Evolutionary conservation across 2,113 vertebrate genomes (phyloP), one percentile per base, ranked within the genome.

Genomic region (Myodes glareolus): DNA sequence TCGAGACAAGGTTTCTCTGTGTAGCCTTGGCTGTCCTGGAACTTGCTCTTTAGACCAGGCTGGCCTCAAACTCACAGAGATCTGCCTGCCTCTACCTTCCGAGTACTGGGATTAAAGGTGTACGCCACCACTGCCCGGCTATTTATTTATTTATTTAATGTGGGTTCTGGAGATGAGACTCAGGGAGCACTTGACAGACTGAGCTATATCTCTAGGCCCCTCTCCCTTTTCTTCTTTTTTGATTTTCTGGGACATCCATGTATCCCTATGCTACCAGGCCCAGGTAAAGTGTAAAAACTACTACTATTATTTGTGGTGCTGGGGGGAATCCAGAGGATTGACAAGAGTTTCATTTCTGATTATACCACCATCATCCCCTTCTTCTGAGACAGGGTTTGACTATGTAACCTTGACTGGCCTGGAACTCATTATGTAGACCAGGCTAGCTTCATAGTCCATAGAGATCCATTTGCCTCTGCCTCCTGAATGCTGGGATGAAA

Each of bases 41-140:
- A 19, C 55, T 58, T 5, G 1, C 55, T 58, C 17, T 58, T 4
- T 58, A 58, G 55, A 58, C 55, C 55, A 58, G 55, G 55, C 55
- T 58, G 55, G 55, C 17, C 55, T 58, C 55, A 58, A 58, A 58
- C 55, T 58, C 55, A 55, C 16, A 58, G 55, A 58, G 17, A 19
- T 19, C 55, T 17, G 17, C 17, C 55, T 58, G 55, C 55, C 55
- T 58, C 55, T 58, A 21, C 55, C 55, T 58, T 5, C 55, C 1
- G 55, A 58, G 55, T 58, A 13, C 55, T 58, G 55, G 55, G 17
- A 58, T 58, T 58, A 58, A 58, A 58, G 55, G 55, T 5, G 55
- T 55, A 1, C 17, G 0, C 55, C 19, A 58, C 19, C 19, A 58
- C 6, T 0, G 19, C 19, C 19, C 5, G 1, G 55, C 55, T 21